Percentiles rank a stretch among this genome's conserved stretches.
Evolutionary conservation across 2,888 invertebrate species (phyloP).

Genomic region (Lycocerus yunnanus): DNA sequence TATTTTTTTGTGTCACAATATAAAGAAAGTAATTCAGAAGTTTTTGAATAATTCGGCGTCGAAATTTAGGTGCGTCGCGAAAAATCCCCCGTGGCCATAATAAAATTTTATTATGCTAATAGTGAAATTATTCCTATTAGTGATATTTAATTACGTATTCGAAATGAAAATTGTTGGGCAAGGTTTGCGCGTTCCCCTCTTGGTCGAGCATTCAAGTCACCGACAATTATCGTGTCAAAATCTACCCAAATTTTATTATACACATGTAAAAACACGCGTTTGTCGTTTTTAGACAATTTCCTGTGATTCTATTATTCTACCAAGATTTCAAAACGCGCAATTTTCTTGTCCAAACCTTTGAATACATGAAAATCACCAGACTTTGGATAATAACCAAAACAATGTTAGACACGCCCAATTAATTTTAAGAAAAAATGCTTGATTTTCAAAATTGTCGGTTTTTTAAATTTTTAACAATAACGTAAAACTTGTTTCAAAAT

Average conservation of each 20-base stretch:
- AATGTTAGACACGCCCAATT: not conserved
- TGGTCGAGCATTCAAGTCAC: not conserved
- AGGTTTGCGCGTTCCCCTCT: not conserved
- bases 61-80: too few species aligned
- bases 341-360: not conserved
- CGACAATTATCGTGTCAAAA: not conserved
- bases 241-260: not conserved
- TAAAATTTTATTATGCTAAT: too few species aligned
- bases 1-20: not conserved
- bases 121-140: too few species aligned
- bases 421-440: not conserved
- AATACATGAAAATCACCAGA: not conserved
- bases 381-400: not conserved
- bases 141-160: not conserved
- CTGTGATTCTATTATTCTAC: not conserved
- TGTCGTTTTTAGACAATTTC: not conserved
- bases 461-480: not conserved
- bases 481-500: not conserved
- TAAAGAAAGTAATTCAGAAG: not conserved
- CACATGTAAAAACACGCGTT: not conserved
- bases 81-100: too few species aligned
- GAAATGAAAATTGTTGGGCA: not conserved
- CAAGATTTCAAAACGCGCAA: not conserved
- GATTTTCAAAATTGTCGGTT: not conserved
- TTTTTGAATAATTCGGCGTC: not conserved